Conservation (phyloP, 1,140 invertebrate species). For the Ladona fulva region DNA sequence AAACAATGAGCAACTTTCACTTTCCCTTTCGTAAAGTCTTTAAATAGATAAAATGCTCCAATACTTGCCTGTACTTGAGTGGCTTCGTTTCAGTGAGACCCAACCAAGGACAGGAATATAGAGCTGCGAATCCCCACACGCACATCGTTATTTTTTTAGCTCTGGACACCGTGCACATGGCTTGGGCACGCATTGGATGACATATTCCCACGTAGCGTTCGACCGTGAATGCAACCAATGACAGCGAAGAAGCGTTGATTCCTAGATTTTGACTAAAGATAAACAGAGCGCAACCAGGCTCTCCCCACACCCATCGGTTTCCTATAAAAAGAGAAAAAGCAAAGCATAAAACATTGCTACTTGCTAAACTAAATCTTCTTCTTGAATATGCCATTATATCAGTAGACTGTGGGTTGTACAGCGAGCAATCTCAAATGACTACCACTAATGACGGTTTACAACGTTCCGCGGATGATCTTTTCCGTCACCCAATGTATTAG, state of each 20-base stretch:
- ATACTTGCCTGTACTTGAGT: conserved; percentile 25
- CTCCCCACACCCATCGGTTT: conserved; percentile 43
- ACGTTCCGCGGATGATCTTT: too few species aligned
- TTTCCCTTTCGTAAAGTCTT: too few species aligned
- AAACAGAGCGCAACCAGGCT: conserved; percentile 46
- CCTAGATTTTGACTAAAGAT: conserved; percentile 59
- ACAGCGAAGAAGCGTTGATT: conserved; percentile 56
- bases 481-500: too few species aligned
- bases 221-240: conserved; percentile 58
- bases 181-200: conserved; percentile 47
- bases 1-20: too few species aligned
- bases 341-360: too few species aligned
- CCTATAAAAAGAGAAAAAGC: not conserved
- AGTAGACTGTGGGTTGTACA: too few species aligned
- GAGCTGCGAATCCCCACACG: conserved; percentile 48
- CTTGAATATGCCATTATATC: too few species aligned
- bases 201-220: conserved; percentile 34
- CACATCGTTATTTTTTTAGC: conserved; percentile 47
- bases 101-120: conserved; percentile 46
- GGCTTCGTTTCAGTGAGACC: conserved; percentile 37
- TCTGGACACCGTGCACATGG: conserved; percentile 36
- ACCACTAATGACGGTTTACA: too few species aligned
- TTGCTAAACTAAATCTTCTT: too few species aligned
- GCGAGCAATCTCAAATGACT: too few species aligned
- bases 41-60: too few species aligned